Conservation (phyloP, 2,113 vertebrate genomes). For the Amazona guildingii region DNA sequence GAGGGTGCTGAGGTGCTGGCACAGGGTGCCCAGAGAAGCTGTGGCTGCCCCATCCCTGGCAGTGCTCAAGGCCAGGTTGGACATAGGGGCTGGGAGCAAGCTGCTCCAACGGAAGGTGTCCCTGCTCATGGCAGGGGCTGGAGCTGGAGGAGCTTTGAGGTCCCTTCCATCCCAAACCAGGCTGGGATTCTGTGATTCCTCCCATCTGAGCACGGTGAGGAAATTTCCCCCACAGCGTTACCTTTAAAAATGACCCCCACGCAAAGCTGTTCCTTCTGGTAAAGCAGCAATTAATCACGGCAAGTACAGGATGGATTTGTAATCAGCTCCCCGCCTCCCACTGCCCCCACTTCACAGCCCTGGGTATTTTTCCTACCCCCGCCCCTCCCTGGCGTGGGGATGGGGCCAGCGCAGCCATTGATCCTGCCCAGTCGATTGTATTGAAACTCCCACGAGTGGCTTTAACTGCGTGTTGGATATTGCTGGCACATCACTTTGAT, state of each 20-base stretch:
- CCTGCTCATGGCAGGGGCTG: too few relatives aligned
- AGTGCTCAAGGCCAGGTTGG: too few relatives aligned
- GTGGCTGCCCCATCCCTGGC: too few relatives aligned
- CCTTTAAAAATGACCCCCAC: slow-evolving; percentile 45
- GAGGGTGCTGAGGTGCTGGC: too few relatives aligned
- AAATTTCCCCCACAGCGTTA: background rate
- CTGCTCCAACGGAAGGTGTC: too few relatives aligned
- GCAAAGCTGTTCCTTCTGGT: slow-evolving; percentile 31
- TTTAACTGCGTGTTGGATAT: slow-evolving; percentile 56
- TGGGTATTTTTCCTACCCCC: slow-evolving; percentile 10
- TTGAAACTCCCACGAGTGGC: slow-evolving; percentile 67
- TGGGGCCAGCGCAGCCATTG: slow-evolving; percentile 48
- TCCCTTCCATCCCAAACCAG: too few relatives aligned
- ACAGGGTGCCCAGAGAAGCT: too few relatives aligned
- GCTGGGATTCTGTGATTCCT: background rate
- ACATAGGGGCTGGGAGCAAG: too few relatives aligned
- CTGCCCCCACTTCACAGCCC: background rate
- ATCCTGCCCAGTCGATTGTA: slow-evolving; percentile 57
- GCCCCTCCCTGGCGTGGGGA: background rate
- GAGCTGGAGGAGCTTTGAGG: too few relatives aligned
- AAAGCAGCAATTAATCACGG: slow-evolving; percentile 67
- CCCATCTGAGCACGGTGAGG: background rate
- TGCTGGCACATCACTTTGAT: slow-evolving; percentile 64
- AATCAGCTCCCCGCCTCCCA: slow-evolving; percentile 14
- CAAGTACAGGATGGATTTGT: slow-evolving; percentile 46